Conservation (phyloP, 2,113 vertebrate species). For the Columbina picui region DNA sequence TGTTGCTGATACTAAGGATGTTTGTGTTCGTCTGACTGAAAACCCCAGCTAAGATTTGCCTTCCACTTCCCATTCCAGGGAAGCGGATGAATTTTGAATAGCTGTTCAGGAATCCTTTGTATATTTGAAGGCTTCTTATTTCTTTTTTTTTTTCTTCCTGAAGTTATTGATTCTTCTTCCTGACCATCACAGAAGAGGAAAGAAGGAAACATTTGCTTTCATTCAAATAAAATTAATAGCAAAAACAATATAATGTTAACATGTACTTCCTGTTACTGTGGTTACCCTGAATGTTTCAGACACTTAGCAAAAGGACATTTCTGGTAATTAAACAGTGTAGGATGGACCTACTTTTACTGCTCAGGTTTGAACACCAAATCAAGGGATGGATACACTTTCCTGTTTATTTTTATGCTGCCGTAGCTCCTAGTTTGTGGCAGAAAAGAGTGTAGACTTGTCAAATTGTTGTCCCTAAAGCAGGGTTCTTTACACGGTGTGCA, state of each 20-base stretch:
- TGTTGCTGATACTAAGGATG: neutral
- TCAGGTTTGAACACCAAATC: fast-evolving
- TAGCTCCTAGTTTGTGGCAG: neutral
- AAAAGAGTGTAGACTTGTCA: fast-evolving
- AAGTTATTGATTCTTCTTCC: neutral
- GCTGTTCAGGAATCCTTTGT: neutral
- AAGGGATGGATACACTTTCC: fast-evolving
- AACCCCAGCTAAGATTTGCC: neutral
- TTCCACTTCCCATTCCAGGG: neutral
- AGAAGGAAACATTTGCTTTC: neutral
- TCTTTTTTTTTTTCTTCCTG: neutral
- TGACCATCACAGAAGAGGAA: neutral
- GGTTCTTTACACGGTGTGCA: too few species aligned
- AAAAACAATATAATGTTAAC: neutral
- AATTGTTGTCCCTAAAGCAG: neutral
- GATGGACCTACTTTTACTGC: neutral
- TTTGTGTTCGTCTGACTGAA: neutral
- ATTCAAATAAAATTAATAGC: neutral
- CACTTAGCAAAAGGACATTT: neutral
- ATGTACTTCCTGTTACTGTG: neutral
- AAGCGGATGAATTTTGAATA: neutral
- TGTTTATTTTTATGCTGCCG: neutral
- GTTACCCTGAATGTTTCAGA: neutral
- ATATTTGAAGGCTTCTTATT: neutral
- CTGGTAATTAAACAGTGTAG: neutral